Evolutionary conservation across 2,888 invertebrate genomes (phyloP), one percentile per base, ranked within the genome.

Genomic region (Andrena bucephala): DNA sequence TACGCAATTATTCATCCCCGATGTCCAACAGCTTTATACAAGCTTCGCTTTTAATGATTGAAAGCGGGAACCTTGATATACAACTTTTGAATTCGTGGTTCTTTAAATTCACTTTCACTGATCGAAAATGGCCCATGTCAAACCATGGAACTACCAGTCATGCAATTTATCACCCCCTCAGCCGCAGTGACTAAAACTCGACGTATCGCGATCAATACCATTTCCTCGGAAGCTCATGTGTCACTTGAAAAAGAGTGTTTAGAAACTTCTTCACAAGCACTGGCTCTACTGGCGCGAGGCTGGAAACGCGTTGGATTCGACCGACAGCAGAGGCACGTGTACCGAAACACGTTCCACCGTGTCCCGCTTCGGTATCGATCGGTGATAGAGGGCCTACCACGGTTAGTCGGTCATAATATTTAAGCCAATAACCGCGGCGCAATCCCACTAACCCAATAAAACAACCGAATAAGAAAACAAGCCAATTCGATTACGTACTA

Each of bases 351-450:
- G 71, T 79, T 81, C 36, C 78, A 27, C 33, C 57, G 24, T 20
- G 66, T 60, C 52, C 77, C 60, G 67, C 7, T 24, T 42, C 54
- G 33, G 62, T 80, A 81, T 81, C 80, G 81, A 81, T 81, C 20
- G 72, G n/a, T 79, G 81, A 79, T 81, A 81, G 81, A 79, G 62
- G 57, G 70, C 69, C 48, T 27, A 20, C 24, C 16, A 24, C 66
- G n/a, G 10, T 36, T 42, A 20, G 54, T 36, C 80, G 54, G 72
- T 72, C 72, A 81, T 65, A 81, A 81, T 72, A 81, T 81, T 81
- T 81, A 81, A 81, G 72, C 81, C 81, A 81, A 81, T 79, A 81
- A 81, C 72, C 24, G 72, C 16, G 24, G 36, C 59, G 29, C 62
- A 59, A 79, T 79, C 81, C 66, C 29, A 10, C 42, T 81, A 81